Evolutionary conservation across 2,113 vertebrate species (phyloP), one percentile per base, ranked within the genome.

Genomic region (Theristicus caerulescens): DNA sequence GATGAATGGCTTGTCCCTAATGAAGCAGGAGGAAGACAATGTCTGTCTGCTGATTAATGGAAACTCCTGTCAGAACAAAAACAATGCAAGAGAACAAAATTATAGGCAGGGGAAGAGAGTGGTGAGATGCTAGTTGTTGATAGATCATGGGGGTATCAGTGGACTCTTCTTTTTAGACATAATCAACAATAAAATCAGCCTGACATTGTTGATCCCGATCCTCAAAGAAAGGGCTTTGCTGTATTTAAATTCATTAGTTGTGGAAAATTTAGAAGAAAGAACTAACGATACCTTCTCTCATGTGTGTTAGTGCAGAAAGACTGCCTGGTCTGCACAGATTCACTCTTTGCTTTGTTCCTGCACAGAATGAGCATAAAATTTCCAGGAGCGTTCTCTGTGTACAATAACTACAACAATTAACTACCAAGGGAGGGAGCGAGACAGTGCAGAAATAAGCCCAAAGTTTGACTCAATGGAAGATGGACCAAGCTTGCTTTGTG

Each of bases 1-100:
- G 40, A 76, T 72, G 62, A 85, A 93, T 59, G 58, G 73, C 32
- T 94, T 82, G 62, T 88, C 49, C 83, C 24, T 91, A 92, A 83
- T 92, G 88, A 92, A 92, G 80, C 38, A 38, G 67, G 66, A 88
- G 32, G 80, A 73, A 92, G 54, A 42, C 44, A 31, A 18, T 65
- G 34, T 72, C 78, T 59, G 20, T 73, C 70, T 88, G 58, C 71
- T 83, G 86, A 62, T 83, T 54, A 83, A 81, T 66, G 71, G 38
- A 86, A 86, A 62, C 22, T 80, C 40, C 34, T 77, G 29, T 70
- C 54, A 34, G 19, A 51, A 15, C 9, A 34, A 71, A n/a, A 19
- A 20, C 5, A 52, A 27, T 26, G 8, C 9, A 67, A 44, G 40
- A 82, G 34, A 73, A 79, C 13, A 57, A 78, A 81, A 58, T 42